Evolutionary conservation across 23 tunicate species (phyloP), one percentile per base, ranked within the genome.

Genomic region (Oikopleura albicans): DNA sequence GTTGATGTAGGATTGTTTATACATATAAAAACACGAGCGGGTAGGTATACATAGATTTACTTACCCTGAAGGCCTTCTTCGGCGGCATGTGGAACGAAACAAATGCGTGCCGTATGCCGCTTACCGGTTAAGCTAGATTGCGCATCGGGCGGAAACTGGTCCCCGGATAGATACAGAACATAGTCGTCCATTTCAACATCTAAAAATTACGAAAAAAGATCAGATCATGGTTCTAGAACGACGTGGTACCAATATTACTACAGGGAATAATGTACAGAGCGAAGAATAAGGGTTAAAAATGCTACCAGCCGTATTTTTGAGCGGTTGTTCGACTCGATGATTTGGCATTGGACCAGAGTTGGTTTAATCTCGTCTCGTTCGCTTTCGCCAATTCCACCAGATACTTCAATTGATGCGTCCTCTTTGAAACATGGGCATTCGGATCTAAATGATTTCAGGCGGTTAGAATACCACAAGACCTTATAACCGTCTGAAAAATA

Each of bases 381-480:
- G 79, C 79, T 29, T 71, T 71, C 37, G 79, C 79, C 79, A 71
- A 71, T 29, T 71, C 79, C 79, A 71, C 79, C 34, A 71, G 37
- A 71, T 71, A 71, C 37, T 71, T 71, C 37, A 71, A 37, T 29
- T 71, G 79, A 71, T 71, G 79, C 33, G 79, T 71, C 31, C 79
- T 71, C 79, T 71, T 71, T 71, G 79, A 71, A 16, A 71, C 79
- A 29, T 71, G 79, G 4, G 79, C 79, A 71, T 71, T 71, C 31
- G 79, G 79, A 71, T 71, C 79, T 71, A 37, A 71, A 71, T 49
- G 22, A n/a, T n/a, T n/a, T n/a, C n/a, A n/a, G n/a, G n/a, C n/a
- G n/a, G n/a, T n/a, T n/a, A n/a, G n/a, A n/a, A n/a, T n/a, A n/a
- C n/a, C n/a, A n/a, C n/a, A n/a, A n/a, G n/a, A n/a, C n/a, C n/a